Base-by-base conservation (phyloP, 2,797 vertebrate genomes). In the Cossypha polioptera region DNA sequence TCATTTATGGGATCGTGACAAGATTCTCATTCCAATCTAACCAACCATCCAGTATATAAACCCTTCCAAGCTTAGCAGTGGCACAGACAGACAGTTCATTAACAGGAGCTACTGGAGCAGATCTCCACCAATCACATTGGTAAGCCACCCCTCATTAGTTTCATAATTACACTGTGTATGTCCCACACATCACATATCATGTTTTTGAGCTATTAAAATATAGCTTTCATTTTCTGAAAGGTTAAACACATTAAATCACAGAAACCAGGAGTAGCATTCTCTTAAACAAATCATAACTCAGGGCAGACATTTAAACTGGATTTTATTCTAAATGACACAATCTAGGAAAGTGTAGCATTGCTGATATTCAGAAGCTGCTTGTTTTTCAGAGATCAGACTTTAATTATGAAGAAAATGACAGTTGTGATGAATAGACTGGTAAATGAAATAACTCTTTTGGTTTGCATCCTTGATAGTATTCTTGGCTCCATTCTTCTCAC, bases 191-290 rank as follows among this genome's bases (percentile, higher is more conserved):
- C 78, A 96, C 71, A 87, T 59, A 96, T 33, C 53, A 81, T 94
- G 67, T 83, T 97, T 97, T 91, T 93, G 66, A 97, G 72, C 82
- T 91, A 79, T 86, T 93, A 69, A 97, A 96, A 94, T 92, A 95
- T 54, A 96, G 88, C 59, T 88, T 95, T 96, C 82, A 95, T 97
- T 97, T 97, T 97, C 94, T 88, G 93, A 97, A 94, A 95, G 83
- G 84, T 79, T 96, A 94, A 92, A 86, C 63, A 91, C 40, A 85
- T 90, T 97, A 96, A 97, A 95, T 95, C 91, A 96, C 55, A 87
- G 72, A 92, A 94, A 55, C 33, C 77, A 91, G 68, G 53, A 96
- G 91, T 47, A 95, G 69, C 74, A 92, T 89, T 96, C 79, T 77
- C 89, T 74, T 93, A 87, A 79, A 88, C 40, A 88, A 90, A 47